Evolutionary conservation across 2,888 invertebrate genomes (phyloP).

Genomic region (Timema podura): DNA sequence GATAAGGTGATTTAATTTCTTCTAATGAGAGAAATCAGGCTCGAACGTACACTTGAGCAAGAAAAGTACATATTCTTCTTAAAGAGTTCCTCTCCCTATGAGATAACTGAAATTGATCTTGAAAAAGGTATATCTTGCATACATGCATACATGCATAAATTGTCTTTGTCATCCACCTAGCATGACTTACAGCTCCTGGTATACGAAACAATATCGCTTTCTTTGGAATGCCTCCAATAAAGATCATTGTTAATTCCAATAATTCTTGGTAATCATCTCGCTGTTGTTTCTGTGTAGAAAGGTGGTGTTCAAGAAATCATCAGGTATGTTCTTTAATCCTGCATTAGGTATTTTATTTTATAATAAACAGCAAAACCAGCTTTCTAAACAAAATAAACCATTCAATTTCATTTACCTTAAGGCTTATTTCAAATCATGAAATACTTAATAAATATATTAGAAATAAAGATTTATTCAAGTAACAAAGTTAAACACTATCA

Average conservation of each 20-base stretch:
- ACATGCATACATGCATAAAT: slow-evolving; percentile 13
- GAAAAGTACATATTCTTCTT: slow-evolving; percentile 2
- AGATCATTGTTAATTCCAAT: slow-evolving; percentile 17
- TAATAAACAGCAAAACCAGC: no score
- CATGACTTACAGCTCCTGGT: slow-evolving; percentile 23
- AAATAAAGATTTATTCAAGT: no score
- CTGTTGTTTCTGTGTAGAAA: slow-evolving; percentile 16
- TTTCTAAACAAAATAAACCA: no score
- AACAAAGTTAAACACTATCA: no score
- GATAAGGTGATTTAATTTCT: neutral
- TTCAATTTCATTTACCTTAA: no score
- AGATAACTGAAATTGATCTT: neutral
- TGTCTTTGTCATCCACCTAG: slow-evolving; percentile 23
- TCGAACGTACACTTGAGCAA: neutral
- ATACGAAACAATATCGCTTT: slow-evolving; percentile 23
- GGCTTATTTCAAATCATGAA: no score
- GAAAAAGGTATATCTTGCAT: neutral
- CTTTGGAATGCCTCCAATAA: slow-evolving; percentile 13
- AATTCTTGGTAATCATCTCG: slow-evolving; percentile 17
- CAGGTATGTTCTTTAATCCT: no score
- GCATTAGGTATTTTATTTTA: no score
- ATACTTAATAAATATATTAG: no score
- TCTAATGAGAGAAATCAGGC: neutral
- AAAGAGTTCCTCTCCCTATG: slow-evolving; percentile 6
- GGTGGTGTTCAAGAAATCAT: slow-evolving; percentile 20